Conservation (phyloP, 2,797 vertebrate genomes). For the Periparus ater region DNA sequence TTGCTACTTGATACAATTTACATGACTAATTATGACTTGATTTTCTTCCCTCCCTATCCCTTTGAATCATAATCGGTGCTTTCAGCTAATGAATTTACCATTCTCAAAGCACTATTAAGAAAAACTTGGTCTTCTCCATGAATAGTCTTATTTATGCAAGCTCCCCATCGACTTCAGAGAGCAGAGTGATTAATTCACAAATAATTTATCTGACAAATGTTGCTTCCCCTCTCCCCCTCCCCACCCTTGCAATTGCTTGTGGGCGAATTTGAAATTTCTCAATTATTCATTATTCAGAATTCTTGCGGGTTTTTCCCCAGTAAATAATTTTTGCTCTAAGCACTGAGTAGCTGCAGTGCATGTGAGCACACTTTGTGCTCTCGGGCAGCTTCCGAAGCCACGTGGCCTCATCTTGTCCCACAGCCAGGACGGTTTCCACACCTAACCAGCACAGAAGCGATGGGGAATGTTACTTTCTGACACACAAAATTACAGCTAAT, state of each 20-base stretch:
- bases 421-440: neutral
- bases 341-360: neutral
- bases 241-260: neutral
- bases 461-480: neutral
- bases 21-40: slow-evolving; percentile 60
- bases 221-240: neutral
- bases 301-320: neutral
- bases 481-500: slow-evolving; percentile 29
- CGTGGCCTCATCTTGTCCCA: neutral
- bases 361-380: neutral
- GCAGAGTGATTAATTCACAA: slow-evolving; percentile 58
- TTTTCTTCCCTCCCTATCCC: slow-evolving; percentile 43
- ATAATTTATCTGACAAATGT: slow-evolving; percentile 54
- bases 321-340: neutral
- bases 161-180: slow-evolving; percentile 16
- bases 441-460: neutral
- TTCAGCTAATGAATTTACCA: slow-evolving; percentile 47
- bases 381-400: neutral
- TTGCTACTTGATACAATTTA: slow-evolving; percentile 44
- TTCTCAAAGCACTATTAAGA: slow-evolving; percentile 24
- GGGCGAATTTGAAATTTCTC: neutral
- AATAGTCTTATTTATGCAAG: slow-evolving; percentile 19
- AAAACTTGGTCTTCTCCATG: neutral
- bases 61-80: slow-evolving; percentile 57
- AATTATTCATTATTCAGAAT: slow-evolving; percentile 18